Evolutionary conservation across 2,113 vertebrate genomes (phyloP).

Genomic region (Pungitius pungitius): DNA sequence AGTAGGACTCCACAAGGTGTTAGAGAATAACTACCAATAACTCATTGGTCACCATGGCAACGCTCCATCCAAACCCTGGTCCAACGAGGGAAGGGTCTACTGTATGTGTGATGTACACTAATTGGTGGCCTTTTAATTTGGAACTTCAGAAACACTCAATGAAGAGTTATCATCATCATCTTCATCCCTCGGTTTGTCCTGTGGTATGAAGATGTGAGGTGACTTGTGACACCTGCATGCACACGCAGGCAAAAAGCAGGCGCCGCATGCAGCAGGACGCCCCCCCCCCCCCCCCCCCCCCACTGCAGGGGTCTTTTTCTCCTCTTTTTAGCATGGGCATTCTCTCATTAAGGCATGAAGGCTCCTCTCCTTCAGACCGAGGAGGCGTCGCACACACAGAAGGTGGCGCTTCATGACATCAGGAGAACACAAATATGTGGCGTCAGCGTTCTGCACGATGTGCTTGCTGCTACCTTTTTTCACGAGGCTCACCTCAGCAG

Average conservation of each 20-base stretch:
- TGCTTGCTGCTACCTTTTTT: constrained; percentile 45
- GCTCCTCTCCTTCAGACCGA: constrained; percentile 33
- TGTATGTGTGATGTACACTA: neutral
- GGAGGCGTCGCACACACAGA: constrained; percentile 19
- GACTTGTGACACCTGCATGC: constrained; percentile 59
- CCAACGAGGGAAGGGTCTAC: neutral
- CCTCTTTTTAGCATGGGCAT: constrained; percentile 45
- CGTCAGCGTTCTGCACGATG: constrained; percentile 67
- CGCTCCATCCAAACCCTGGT: neutral
- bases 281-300: constrained; percentile 11
- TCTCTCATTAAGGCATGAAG: constrained; percentile 55
- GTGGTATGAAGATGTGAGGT: constrained; percentile 57
- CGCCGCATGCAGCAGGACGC: constrained; percentile 36
- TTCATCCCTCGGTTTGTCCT: neutral
- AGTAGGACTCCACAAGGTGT: too few relatives aligned
- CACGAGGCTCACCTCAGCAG: constrained; percentile 42
- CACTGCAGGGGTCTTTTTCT: constrained; percentile 33
- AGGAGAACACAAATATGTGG: constrained; percentile 47
- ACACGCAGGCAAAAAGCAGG: constrained; percentile 44
- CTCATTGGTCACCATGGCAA: neutral
- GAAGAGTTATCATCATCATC: neutral
- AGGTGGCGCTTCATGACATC: constrained; percentile 5
- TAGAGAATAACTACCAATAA: neutral
- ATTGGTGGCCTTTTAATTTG: neutral
- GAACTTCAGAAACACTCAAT: constrained; percentile 2